Conservation (phyloP, 2,113 vertebrate genomes). For the Holacanthus passer region DNA sequence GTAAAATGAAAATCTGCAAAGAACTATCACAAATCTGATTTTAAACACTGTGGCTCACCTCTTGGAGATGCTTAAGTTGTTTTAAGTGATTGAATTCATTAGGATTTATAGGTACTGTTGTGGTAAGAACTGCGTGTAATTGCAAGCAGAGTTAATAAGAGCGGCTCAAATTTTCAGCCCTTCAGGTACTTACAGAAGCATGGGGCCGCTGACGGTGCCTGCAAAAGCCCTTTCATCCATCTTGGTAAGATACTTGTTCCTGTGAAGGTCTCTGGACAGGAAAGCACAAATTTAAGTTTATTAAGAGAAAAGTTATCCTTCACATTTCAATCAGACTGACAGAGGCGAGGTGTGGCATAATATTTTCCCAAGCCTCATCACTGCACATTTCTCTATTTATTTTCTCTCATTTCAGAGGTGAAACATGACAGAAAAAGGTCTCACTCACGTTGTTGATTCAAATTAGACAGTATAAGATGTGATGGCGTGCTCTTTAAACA, state of each 20-base stretch:
- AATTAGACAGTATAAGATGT: constrained; percentile 54
- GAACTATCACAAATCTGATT: neutral
- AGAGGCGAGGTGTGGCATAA: neutral
- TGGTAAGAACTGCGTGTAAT: too few relatives aligned
- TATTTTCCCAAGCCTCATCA: constrained; percentile 49
- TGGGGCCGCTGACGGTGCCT: constrained; percentile 90
- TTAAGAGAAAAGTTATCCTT: constrained; percentile 31
- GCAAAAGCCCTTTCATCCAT: constrained; percentile 92
- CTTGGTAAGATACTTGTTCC: constrained; percentile 89
- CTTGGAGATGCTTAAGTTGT: neutral
- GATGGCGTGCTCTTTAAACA: constrained; percentile 71
- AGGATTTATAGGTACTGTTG: too few relatives aligned
- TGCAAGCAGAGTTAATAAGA: constrained; percentile 12
- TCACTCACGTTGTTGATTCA: constrained; percentile 66
- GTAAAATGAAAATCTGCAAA: neutral
- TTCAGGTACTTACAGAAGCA: constrained; percentile 90
- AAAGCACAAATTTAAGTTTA: constrained; percentile 53
- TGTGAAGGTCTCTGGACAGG: constrained; percentile 91
- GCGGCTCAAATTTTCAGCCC: neutral
- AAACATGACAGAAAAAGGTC: constrained; percentile 44
- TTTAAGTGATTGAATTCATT: too few relatives aligned
- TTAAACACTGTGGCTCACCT: neutral
- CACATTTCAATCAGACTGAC: constrained; percentile 51
- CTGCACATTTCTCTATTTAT: constrained; percentile 57
- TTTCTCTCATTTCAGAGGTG: constrained; percentile 43